phyloP scores from a whole-genome alignment of 92 coral and sea anemone species.

The Isaurus tuberculatus region DNA sequence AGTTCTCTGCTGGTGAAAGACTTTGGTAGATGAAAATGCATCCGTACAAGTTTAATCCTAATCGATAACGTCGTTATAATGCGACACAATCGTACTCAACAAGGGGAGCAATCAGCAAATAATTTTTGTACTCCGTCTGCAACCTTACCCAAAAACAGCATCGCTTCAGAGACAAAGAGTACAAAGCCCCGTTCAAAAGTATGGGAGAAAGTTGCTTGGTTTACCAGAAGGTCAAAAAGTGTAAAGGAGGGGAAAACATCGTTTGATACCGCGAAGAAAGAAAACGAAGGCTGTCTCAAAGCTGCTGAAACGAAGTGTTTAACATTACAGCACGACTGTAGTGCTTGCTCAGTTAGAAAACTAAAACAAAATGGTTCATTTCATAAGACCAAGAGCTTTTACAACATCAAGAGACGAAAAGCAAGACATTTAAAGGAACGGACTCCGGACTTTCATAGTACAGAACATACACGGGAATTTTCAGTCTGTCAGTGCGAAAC shows the following conservation, averaged over 20 bases:
- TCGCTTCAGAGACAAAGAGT: slow-evolving; percentile 56
- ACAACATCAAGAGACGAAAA: slow-evolving; percentile 73
- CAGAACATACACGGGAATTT: slow-evolving; percentile 32
- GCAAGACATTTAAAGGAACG: slow-evolving; percentile 50
- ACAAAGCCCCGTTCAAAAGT: slow-evolving; percentile 80
- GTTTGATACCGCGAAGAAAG: slow-evolving; percentile 48
- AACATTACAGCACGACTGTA: not conserved
- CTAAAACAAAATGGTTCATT: slow-evolving; percentile 54
- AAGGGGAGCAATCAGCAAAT: not conserved
- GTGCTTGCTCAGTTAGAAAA: slow-evolving; percentile 31
- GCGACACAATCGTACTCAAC: not conserved
- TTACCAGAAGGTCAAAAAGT: slow-evolving; percentile 76
- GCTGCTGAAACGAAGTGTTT: not conserved
- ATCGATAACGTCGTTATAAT: not conserved
- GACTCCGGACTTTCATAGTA: slow-evolving; percentile 42
- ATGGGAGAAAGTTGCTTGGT: slow-evolving; percentile 97
- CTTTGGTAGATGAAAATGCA: not conserved
- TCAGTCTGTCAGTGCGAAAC: slow-evolving; percentile 60
- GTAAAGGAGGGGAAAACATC: slow-evolving; percentile 68
- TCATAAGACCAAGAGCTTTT: slow-evolving; percentile 71
- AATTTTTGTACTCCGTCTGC: not conserved
- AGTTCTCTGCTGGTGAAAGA: not conserved
- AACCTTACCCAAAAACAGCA: not conserved
- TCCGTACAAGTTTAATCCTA: not conserved
- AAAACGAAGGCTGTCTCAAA: not conserved